These are phyloP conservation scores for Hydrotaea diabolus DNA, from an alignment of 2,888 invertebrate genomes.

Conservation along the genomic window DNA sequence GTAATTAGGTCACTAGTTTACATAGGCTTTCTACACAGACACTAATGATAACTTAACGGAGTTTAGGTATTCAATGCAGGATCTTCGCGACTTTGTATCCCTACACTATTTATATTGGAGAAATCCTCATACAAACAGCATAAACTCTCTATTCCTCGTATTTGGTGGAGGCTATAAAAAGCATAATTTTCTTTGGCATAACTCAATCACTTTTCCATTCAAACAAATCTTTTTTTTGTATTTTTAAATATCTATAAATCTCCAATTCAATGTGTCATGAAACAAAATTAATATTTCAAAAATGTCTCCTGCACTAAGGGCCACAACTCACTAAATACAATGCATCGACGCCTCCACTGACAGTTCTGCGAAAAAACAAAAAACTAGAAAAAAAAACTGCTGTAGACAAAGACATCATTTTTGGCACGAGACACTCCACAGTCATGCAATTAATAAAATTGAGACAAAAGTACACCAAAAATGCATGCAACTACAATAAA, in stretches of 20 bases:
- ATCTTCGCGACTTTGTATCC: too few relatives aligned
- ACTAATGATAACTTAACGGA: too few relatives aligned
- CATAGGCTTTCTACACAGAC: too few relatives aligned
- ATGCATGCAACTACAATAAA: constrained; percentile 29
- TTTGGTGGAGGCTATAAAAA: too few relatives aligned
- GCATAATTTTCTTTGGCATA: too few relatives aligned
- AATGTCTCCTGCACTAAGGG: background rate
- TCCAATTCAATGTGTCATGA: background rate
- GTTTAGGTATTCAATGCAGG: too few relatives aligned
- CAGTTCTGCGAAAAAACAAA: background rate
- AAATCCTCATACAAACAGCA: too few relatives aligned
- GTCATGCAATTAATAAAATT: constrained; percentile 29
- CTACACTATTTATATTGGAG: too few relatives aligned
- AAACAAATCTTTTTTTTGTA: too few relatives aligned
- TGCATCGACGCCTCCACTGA: background rate
- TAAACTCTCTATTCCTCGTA: too few relatives aligned
- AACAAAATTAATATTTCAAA: constrained; percentile 19
- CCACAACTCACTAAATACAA: constrained; percentile 25
- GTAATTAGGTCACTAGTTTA: too few relatives aligned
- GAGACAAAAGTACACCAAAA: background rate
- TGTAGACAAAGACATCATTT: background rate
- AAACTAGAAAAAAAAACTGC: background rate
- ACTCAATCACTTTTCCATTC: too few relatives aligned
- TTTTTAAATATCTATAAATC: background rate
- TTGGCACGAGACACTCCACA: background rate